Base-by-base conservation (phyloP, 2,888 invertebrate genomes). In the Andrena camellia region DNA sequence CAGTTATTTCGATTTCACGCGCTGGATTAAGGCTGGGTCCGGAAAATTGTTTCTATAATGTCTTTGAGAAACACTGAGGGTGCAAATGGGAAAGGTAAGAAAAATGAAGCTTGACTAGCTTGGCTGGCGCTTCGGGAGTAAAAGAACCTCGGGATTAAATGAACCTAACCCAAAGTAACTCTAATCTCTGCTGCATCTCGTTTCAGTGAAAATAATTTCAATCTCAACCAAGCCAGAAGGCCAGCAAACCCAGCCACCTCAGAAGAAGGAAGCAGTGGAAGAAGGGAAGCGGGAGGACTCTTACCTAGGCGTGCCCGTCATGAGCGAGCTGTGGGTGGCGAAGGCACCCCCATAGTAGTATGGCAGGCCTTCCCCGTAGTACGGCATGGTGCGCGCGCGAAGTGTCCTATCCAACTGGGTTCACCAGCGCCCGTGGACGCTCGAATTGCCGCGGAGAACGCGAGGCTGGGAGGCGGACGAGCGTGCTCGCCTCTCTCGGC, bases 291-390 rank as follows among this genome's bases (percentile, higher is more conserved):
- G 20, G 1, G n/a, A 20, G 13, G 48, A 20, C 31, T 76, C 93
- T 93, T 92, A 93, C 93, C 93, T 92, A 83, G 90, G 90, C 35
- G 90, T 89, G 81, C 94, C 92, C 80, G 94, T 93, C 92, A 94
- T 94, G 33, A 94, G 81, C n/a, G 94, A 94, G 83, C 94, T 94
- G 85, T 94, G 94, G 83, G 92, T 94, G 74, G 93, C 83, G 81
- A 92, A 94, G 20, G 93, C 83, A 4, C 87, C 89, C 60, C 93
- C 92, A 85, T 91, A 93, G 79, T 92, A 93, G 83, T 93, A 93
- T 60, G 93, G 89, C 67, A 90, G 84, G 20, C 91, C 88, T 54
- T 94, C 94, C 70, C 92, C 92, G 91, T 94, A 94, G 79, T 93
- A 94, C 70, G 94, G 93, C 94, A 94, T 94, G 73, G 69, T 70